A percentile compares a stretch with the other conserved stretches of the same genome.
These are phyloP conservation scores for Spicauda simplicius DNA, from an alignment of 2,888 invertebrate species.

Conservation along the genomic window DNA sequence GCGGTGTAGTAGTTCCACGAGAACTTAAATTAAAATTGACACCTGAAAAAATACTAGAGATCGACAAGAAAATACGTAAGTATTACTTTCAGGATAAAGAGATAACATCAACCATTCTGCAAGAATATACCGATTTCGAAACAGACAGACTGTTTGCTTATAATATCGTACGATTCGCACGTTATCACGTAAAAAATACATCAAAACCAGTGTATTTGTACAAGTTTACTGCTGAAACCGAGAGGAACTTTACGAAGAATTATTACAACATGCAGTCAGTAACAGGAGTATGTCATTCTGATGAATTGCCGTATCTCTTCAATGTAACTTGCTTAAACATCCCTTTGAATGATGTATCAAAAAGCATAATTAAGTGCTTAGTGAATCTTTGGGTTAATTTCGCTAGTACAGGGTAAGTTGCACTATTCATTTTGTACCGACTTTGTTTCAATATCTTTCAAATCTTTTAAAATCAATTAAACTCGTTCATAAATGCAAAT, in stretches of 20 bases:
- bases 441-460: no score
- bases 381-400: constrained; percentile 71
- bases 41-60: constrained; percentile 51
- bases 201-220: constrained; percentile 65
- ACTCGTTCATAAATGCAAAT: no score
- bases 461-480: no score
- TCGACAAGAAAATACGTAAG: constrained; percentile 64
- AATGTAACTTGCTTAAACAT: constrained; percentile 66
- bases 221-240: constrained; percentile 70
- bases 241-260: constrained; percentile 68
- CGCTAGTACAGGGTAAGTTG: constrained; percentile 67
- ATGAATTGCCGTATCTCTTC: constrained; percentile 72
- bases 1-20: constrained; percentile 69
- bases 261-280: constrained; percentile 65
- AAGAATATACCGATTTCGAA: constrained; percentile 62
- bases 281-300: constrained; percentile 73
- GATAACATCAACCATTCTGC: constrained; percentile 55
- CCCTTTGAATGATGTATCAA: constrained; percentile 66
- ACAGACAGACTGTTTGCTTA: constrained; percentile 68
- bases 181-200: constrained; percentile 54
- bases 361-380: constrained; percentile 56
- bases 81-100: constrained; percentile 63
- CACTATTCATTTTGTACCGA: background rate
- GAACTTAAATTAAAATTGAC: constrained; percentile 68
- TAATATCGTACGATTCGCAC: constrained; percentile 67